Base-by-base conservation (phyloP, 2,113 vertebrate species). In the Etheostoma spectabile region DNA sequence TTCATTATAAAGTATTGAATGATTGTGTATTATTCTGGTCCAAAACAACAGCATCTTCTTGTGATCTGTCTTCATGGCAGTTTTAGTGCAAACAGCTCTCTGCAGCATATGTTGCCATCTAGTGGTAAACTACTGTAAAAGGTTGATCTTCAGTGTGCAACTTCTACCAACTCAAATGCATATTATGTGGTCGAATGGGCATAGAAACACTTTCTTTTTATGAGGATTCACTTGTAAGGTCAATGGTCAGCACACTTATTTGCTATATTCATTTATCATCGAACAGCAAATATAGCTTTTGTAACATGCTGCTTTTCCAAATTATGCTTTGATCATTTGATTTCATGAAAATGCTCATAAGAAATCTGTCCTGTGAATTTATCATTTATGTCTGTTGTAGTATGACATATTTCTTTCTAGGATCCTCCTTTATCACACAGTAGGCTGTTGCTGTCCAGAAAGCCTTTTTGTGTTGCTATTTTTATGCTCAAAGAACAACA, bases 401-500 rank as follows among this genome's bases (percentile, higher is more conserved):
- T 2, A 38, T 48, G 14, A 59, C 15, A 14, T 30, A 30, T 53
- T 63, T 64, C 33, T 12, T 22, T 13, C 18, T 42, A 21, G 18
- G 59, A 45, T 74, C 10, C 35, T 46, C 14, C 52, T 68, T 53
- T 30, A 70, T 55, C 35, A 30, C 7, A 59, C 38, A 51, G 45
- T 42, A 2, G 13, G 8, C 53, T 42, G 57, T 12, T 27, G 51
- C 30, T 45, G 33, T 63, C 59, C 35, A 27, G 18, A 27, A 62
- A 27, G 46, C 24, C 22, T 63, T 13, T 24, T 27, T 24, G 30
- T 49, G 22, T 6, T 45, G 13, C 74, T 56, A 35, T 74, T 75
- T 60, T 61, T 73, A 62, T 55, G 24, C 61, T 56, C 27, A 61
- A 18, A 77, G 46, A 63, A 59, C 19, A 30, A 48, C 51, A 56